Conservation (phyloP, 2,113 vertebrate species). For the Cyphomyrus discorhynchus region DNA sequence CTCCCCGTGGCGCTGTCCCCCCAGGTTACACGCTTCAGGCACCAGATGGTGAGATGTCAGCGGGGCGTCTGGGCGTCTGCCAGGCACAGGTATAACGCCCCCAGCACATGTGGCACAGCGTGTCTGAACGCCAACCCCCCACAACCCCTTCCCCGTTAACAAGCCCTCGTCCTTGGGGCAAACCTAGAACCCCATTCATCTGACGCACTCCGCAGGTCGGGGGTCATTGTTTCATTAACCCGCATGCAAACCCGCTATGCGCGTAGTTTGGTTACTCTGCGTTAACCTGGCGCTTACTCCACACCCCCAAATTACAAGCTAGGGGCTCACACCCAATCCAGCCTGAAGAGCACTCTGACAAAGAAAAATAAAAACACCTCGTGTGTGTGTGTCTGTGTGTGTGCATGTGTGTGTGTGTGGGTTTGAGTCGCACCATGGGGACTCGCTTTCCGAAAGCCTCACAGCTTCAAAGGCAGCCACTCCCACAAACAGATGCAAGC, state of each 20-base stretch:
- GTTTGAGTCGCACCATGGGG: neutral
- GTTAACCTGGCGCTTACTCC: neutral
- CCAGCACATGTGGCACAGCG: slow-evolving; percentile 33
- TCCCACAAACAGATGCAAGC: neutral
- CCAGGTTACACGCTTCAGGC: slow-evolving; percentile 8
- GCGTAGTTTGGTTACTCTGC: neutral
- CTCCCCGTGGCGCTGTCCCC: slow-evolving; percentile 14
- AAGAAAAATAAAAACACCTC: neutral
- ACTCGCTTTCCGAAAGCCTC: neutral
- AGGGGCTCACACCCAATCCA: neutral
- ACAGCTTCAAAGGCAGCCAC: neutral
- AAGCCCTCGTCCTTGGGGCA: neutral
- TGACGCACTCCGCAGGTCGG: neutral
- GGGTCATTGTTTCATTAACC: neutral
- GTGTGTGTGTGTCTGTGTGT: neutral
- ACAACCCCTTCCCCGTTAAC: neutral
- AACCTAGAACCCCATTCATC: neutral
- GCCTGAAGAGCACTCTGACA: neutral
- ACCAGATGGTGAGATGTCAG: slow-evolving; percentile 31
- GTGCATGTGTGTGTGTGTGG: neutral
- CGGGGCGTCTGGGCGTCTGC: neutral
- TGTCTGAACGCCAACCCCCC: slow-evolving; percentile 31
- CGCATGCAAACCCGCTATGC: neutral
- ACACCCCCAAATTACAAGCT: neutral
- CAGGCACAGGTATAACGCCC: slow-evolving; percentile 30